Conservation (phyloP, 2,888 invertebrate genomes). For the Erynnis tages region DNA sequence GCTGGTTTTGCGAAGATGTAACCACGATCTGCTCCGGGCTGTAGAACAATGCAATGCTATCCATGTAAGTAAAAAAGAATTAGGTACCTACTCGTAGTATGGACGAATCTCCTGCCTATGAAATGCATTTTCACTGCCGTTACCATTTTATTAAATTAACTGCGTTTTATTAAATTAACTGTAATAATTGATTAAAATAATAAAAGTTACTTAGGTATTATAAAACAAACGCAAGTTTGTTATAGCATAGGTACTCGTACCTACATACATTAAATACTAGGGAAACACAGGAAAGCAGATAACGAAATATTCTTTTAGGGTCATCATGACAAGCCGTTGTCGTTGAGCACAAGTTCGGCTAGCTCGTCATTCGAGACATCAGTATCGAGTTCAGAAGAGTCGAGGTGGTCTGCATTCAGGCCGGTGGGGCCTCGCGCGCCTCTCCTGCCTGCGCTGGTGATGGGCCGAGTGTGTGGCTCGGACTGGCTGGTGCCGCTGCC, state of each 20-base stretch:
- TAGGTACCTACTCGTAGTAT: too few relatives aligned
- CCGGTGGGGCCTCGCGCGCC: conserved; percentile 75
- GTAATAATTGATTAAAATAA: too few relatives aligned
- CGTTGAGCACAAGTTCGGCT: conserved; percentile 37
- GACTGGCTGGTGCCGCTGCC: conserved; percentile 76
- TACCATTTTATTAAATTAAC: too few relatives aligned
- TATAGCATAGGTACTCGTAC: too few relatives aligned
- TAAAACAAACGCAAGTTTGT: too few relatives aligned
- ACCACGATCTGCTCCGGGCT: conserved; percentile 93
- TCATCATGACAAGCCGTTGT: conserved; percentile 55
- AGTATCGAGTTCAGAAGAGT: conserved; percentile 62
- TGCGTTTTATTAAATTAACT: too few relatives aligned
- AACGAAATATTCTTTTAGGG: conserved; percentile 41
- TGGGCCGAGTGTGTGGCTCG: conserved; percentile 76
- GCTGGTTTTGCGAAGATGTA: conserved; percentile 94
- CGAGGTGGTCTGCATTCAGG: conserved; percentile 74
- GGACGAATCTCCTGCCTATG: too few relatives aligned
- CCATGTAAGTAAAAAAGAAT: conserved; percentile 49
- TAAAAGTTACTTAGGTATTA: too few relatives aligned
- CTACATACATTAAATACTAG: too few relatives aligned
- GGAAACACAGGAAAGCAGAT: too few relatives aligned
- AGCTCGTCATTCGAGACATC: conserved; percentile 55
- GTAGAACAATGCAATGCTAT: conserved; percentile 90
- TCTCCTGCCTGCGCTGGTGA: conserved; percentile 67
- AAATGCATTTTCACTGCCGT: too few relatives aligned